Base-by-base conservation (phyloP, 2,797 vertebrate species). In the Harpagifer antarcticus region DNA sequence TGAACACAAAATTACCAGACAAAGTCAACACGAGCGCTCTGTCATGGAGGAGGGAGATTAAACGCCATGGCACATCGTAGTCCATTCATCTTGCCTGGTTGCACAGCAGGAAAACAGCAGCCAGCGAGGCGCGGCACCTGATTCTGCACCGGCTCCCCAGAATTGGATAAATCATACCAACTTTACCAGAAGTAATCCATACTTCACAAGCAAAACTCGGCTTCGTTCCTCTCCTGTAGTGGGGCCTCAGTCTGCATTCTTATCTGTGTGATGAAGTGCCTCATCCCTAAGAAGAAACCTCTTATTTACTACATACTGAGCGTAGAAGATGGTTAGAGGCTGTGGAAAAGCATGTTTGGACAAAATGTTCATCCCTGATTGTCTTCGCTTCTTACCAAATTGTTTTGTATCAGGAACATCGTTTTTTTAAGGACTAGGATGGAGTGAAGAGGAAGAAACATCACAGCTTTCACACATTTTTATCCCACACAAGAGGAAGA, bases 151-250 rank as follows among this genome's bases (percentile, higher is more conserved):
- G 31, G 55, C 63, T 82, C 60, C 72, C 13, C 37, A 48, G 56
- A 72, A 58, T 19, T 44, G 82, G 72, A 91, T 88, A 88, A 87
- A 91, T 93, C 87, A 88, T 75, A 73, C 64, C 7, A 91, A 90
- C 85, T 92, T 91, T 87, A 90, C 81, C 81, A 86, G 78, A 90
- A 88, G 79, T 85, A 86, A 93, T 92, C 85, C 83, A 88, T 87
- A 89, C 83, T 74, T 88, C 85, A 83, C 80, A 66, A 76, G 68
- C 78, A 72, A 61, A 50, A 48, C 80, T 31, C 37, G 54, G 45
- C 62, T 66, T 66, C 47, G 70, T 77, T 66, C 42, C 64, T 72
- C 33, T 76, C 52, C 75, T 74, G 68, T 59, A 68, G 81, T 71
- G 9, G 7, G 11, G 55, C 76, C 10, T 71, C 80, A 74, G 76